phyloP scores from a whole-genome alignment of 2,888 invertebrate genomes.

The Cantharis rufa region DNA sequence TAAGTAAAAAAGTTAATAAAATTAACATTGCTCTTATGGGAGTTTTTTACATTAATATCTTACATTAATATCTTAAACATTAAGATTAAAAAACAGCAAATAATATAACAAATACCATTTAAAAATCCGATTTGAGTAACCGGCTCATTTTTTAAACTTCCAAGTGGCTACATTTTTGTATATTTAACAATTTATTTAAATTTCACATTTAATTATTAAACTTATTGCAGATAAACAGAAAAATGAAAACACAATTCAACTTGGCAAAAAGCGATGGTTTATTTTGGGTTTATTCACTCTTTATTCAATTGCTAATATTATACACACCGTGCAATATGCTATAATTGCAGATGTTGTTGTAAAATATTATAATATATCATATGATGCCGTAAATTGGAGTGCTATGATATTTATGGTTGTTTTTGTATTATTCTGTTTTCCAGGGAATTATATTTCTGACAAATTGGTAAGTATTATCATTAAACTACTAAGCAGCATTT shows the following conservation, averaged over 20 bases:
- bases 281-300: constrained; percentile 84
- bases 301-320: constrained; percentile 87
- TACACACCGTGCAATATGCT: constrained; percentile 97
- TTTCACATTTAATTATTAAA: background rate
- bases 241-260: background rate
- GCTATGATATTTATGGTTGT: constrained; percentile 97
- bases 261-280: constrained; percentile 69
- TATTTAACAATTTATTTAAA: no score
- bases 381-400: constrained; percentile 88
- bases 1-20: no score
- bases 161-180: no score
- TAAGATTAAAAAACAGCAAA: no score
- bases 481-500: background rate
- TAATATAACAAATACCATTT: no score
- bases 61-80: no score
- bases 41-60: no score
- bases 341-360: constrained; percentile 85
- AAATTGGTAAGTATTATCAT: background rate
- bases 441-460: constrained; percentile 87
- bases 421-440: constrained; percentile 96
- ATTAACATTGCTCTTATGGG: no score
- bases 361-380: constrained; percentile 74
- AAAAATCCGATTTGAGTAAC: no score
- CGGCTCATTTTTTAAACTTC: no score
- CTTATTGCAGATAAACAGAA: background rate